Percentiles rank a stretch among this genome's conserved stretches.
phyloP scores from a whole-genome alignment of 2,888 invertebrate species.

The Perdita meconis region DNA sequence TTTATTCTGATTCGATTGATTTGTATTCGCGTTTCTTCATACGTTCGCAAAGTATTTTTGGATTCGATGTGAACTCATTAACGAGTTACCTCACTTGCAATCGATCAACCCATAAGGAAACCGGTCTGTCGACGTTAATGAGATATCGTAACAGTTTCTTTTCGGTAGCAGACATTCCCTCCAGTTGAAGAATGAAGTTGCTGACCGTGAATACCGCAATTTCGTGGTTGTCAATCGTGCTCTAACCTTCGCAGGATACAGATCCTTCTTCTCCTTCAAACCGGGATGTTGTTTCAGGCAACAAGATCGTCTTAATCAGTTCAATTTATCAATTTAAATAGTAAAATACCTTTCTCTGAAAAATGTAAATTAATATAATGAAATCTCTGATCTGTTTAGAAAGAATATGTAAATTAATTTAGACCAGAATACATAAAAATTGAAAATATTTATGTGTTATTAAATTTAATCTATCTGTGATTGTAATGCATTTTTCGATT shows the following conservation, averaged over 20 bases:
- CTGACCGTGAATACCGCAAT: slow-evolving; percentile 37
- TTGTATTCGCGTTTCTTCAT: neutral
- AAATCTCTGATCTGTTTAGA: too few relatives aligned
- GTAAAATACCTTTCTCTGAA: neutral
- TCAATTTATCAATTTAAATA: neutral
- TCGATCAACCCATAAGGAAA: neutral
- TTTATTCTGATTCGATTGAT: neutral
- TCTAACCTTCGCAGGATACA: neutral
- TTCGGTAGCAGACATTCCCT: slow-evolving; percentile 24
- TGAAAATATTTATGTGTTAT: too few relatives aligned
- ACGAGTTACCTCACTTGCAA: neutral
- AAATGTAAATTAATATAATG: too few relatives aligned
- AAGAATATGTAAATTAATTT: too few relatives aligned
- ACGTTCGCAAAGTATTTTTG: neutral
- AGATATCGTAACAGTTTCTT: slow-evolving; percentile 23
- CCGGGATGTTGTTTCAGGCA: neutral
- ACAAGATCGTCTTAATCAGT: neutral
- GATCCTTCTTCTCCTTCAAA: neutral
- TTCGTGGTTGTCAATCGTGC: slow-evolving; percentile 24
- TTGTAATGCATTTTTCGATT: too few relatives aligned
- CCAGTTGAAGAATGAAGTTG: slow-evolving; percentile 18
- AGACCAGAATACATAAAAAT: too few relatives aligned
- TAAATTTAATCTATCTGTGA: too few relatives aligned
- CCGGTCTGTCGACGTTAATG: neutral
- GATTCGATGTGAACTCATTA: neutral